Evolutionary conservation across 2,113 vertebrate genomes (phyloP).

Genomic region (Benitochromis conjunctus): DNA sequence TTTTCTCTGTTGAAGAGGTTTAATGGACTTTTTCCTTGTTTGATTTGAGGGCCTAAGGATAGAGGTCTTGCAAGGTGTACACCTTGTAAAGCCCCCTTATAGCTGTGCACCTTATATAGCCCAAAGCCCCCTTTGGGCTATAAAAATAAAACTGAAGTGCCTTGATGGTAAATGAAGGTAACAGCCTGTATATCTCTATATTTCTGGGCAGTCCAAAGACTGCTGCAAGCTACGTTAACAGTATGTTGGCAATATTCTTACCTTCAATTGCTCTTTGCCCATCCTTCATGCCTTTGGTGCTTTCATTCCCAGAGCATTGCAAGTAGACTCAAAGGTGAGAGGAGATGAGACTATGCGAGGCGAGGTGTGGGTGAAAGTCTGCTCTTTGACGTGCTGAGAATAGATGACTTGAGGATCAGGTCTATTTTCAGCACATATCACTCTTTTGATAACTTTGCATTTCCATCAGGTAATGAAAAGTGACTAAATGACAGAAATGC

Average conservation of each 20-base stretch:
- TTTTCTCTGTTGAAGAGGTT: neutral
- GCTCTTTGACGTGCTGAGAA: neutral
- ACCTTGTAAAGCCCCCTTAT: neutral
- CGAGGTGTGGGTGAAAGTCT: neutral
- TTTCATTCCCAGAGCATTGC: neutral
- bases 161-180: neutral
- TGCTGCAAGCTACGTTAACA: neutral
- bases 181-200: neutral
- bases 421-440: neutral
- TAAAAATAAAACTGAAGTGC: neutral
- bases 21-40: neutral
- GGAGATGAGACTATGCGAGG: neutral
- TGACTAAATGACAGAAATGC: neutral
- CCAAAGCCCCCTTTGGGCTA: neutral
- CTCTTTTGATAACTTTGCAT: neutral
- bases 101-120: neutral
- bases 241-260: neutral
- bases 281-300: neutral
- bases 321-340: neutral
- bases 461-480: neutral
- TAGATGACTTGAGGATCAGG: neutral
- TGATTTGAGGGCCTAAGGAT: neutral
- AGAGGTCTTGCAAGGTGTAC: neutral
- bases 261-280: neutral
- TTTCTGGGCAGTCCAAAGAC: neutral